phyloP scores from a whole-genome alignment of 2,113 vertebrate species.

The Tupaia chinensis region DNA sequence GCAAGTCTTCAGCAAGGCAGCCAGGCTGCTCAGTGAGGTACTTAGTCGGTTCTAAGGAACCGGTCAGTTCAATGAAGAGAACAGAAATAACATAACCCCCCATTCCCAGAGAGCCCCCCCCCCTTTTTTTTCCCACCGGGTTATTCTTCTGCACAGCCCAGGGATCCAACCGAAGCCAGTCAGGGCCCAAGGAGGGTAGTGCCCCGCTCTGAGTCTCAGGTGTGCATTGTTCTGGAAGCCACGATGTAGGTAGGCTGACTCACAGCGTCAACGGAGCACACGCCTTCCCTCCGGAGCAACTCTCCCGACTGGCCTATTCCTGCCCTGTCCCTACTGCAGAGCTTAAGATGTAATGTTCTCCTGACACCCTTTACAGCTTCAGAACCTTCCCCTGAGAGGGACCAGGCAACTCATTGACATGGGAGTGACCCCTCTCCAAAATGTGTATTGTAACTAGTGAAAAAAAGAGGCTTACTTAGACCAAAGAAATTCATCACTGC shows the following conservation, averaged over 20 bases:
- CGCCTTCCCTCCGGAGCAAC: too few species aligned
- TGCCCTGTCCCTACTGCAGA: background rate
- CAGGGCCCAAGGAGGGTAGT: background rate
- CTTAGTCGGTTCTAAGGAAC: background rate
- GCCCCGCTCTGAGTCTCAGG: background rate
- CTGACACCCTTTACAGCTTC: background rate
- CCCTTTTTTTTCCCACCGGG: background rate
- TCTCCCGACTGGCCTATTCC: background rate
- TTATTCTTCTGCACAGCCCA: constrained; percentile 3
- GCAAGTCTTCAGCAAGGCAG: constrained; percentile 4
- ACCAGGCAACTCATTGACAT: background rate
- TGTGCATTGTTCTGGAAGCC: background rate
- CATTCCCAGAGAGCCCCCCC: background rate
- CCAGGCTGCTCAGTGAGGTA: background rate
- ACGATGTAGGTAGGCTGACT: accelerated
- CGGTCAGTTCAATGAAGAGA: background rate
- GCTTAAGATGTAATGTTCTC: background rate
- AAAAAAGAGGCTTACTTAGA: background rate
- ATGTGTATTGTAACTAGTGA: background rate
- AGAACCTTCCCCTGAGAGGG: background rate
- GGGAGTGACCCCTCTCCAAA: background rate
- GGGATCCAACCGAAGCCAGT: background rate
- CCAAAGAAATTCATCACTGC: background rate
- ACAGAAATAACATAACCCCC: background rate
- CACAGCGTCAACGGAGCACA: background rate